phyloP scores from a whole-genome alignment of 2,797 vertebrate species.

The Anabas testudineus region DNA sequence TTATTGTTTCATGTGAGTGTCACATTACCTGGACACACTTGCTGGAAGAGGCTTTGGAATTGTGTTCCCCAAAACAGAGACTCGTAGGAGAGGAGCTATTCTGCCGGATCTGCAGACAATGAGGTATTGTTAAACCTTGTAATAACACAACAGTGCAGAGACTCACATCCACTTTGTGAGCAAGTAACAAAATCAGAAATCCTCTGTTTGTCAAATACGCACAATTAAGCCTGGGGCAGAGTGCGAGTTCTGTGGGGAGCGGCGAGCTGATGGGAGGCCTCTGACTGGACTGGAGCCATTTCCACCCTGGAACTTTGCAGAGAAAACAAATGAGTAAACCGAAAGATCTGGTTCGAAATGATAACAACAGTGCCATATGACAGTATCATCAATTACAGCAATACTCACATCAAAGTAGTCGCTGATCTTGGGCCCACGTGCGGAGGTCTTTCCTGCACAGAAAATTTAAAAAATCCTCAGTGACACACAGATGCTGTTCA shows the following conservation, averaged over 20 bases:
- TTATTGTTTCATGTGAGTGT: background rate
- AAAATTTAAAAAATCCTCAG: too few species aligned
- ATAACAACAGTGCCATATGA: background rate
- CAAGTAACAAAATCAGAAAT: background rate
- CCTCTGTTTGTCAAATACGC: slow-evolving; percentile 72
- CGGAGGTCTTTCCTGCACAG: slow-evolving; percentile 92
- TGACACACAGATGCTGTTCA: too few species aligned
- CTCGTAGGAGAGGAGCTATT: slow-evolving; percentile 98
- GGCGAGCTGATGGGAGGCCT: slow-evolving; percentile 92
- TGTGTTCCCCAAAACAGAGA: slow-evolving; percentile 94
- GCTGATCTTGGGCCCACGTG: slow-evolving; percentile 95
- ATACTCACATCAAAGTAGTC: slow-evolving; percentile 97
- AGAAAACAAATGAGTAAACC: slow-evolving; percentile 18
- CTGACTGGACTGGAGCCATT: slow-evolving; percentile 97
- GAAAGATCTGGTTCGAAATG: background rate
- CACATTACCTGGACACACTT: slow-evolving; percentile 92
- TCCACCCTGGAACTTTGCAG: slow-evolving; percentile 92
- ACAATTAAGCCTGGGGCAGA: slow-evolving; percentile 95
- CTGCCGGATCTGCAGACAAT: slow-evolving; percentile 89
- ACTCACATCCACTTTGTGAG: background rate
- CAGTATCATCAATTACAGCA: background rate
- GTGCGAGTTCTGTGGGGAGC: slow-evolving; percentile 97
- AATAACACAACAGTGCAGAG: background rate
- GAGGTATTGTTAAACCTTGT: background rate
- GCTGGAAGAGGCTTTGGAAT: slow-evolving; percentile 93